These are phyloP conservation scores for Coranthus polyacanthus DNA, from an alignment of 2,797 vertebrate genomes.

Conservation along the genomic window DNA sequence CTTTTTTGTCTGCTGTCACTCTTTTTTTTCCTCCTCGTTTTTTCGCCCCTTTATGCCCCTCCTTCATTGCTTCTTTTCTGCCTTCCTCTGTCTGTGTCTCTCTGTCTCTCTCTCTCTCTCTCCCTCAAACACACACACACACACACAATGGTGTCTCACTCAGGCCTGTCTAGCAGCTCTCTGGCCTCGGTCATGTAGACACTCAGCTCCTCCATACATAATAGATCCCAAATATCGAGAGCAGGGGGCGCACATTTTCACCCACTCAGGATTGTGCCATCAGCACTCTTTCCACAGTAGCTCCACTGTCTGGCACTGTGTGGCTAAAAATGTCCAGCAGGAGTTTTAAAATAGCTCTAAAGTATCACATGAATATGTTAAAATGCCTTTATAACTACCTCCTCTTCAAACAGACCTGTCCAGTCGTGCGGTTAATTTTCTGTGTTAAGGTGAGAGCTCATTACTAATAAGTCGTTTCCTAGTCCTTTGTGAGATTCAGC, in stretches of 20 bases:
- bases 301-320: conserved; percentile 38
- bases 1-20: conserved; percentile 80
- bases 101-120: no score
- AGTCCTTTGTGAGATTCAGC: no score
- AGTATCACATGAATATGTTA: conserved; percentile 12
- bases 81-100: no score
- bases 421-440: no score
- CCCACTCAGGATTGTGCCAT: conserved; percentile 54
- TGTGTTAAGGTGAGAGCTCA: no score
- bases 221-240: conserved; percentile 66
- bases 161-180: conserved; percentile 62
- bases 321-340: conserved; percentile 24
- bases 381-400: not conserved
- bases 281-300: conserved; percentile 37
- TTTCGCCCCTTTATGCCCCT: conserved; percentile 56
- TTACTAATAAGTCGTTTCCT: no score
- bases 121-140: conserved; percentile 62
- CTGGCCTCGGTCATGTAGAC: conserved; percentile 63
- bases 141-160: conserved; percentile 60
- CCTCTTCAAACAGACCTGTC: no score
- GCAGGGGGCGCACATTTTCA: conserved; percentile 43
- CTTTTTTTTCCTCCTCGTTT: conserved; percentile 53
- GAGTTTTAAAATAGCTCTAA: conserved; percentile 37
- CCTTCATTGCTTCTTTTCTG: no score
- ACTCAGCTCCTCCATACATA: conserved; percentile 71